These are phyloP conservation scores for Megaptera novaeangliae DNA, from an alignment of 2,113 vertebrate species.

Conservation along the genomic window DNA sequence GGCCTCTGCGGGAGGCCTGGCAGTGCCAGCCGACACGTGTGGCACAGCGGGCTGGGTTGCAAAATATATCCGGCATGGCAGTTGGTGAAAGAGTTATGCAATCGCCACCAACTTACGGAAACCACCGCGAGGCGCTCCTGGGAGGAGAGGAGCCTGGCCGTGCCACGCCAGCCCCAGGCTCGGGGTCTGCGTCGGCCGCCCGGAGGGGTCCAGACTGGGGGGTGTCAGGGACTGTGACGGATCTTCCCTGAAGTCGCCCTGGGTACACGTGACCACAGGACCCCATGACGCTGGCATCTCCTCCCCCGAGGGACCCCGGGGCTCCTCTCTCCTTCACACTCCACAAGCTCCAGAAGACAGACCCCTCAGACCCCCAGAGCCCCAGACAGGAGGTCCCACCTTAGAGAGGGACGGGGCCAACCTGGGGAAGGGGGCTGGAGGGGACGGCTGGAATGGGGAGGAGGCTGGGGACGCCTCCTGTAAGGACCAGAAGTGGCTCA, in stretches of 20 bases:
- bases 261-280: neutral
- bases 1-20: conserved; percentile 72
- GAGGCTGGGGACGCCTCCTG: neutral
- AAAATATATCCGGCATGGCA: conserved; percentile 87
- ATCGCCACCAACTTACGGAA: conserved; percentile 88
- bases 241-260: neutral
- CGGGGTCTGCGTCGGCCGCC: conserved; percentile 37
- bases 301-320: neutral
- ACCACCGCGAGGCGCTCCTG: conserved; percentile 76
- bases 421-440: neutral
- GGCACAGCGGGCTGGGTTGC: conserved; percentile 80
- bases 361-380: neutral
- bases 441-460: neutral
- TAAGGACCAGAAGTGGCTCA: neutral
- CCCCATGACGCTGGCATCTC: neutral
- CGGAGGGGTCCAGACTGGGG: neutral
- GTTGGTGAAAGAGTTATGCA: conserved; percentile 86
- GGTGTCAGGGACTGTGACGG: neutral
- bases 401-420: neutral
- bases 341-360: neutral
- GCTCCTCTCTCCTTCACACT: neutral
- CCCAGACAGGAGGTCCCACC: neutral
- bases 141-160: conserved; percentile 67
- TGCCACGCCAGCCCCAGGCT: conserved; percentile 72
- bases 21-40: conserved; percentile 77